Conservation (phyloP, 2,888 invertebrate species). For the Lypha dubia region DNA sequence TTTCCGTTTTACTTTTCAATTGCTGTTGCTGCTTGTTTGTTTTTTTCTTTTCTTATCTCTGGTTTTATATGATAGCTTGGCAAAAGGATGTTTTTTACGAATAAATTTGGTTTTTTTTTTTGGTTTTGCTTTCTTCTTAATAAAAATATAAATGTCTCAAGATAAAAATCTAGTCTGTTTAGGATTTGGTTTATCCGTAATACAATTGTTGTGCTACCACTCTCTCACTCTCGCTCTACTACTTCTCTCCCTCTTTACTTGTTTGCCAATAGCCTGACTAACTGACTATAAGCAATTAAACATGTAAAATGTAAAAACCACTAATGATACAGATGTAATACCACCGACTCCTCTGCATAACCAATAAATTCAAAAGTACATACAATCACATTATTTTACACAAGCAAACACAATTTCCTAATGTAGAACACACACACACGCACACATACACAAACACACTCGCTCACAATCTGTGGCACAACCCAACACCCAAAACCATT, state of each 20-base stretch:
- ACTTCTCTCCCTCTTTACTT: not conserved
- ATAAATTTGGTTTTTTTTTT: constrained; percentile 19
- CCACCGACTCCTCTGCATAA: constrained; percentile 57
- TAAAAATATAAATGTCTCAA: constrained; percentile 67
- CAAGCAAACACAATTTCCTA: constrained; percentile 6
- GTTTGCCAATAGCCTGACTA: constrained; percentile 17
- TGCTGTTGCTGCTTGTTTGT: not conserved
- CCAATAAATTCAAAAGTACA: constrained; percentile 51
- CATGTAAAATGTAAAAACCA: constrained; percentile 69
- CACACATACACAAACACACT: not conserved
- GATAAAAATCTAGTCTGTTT: constrained; percentile 75
- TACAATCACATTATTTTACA: not conserved
- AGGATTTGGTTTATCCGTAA: constrained; percentile 1
- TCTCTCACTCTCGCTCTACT: not conserved
- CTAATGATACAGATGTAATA: constrained; percentile 66
- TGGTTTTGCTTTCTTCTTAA: not conserved
- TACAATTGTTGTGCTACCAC: not conserved
- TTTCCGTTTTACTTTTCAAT: constrained; percentile 20
- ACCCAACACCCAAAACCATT: constrained; percentile 66
- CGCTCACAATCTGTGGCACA: not conserved
- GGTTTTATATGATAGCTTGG: constrained; percentile 17
- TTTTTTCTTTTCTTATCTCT: not conserved
- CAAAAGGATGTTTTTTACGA: constrained; percentile 43
- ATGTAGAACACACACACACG: not conserved
- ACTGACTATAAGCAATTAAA: constrained; percentile 68